Evolutionary conservation across 2,797 vertebrate species (phyloP), one percentile per base, ranked within the genome.

Genomic region (Enteromius paludinosus): DNA sequence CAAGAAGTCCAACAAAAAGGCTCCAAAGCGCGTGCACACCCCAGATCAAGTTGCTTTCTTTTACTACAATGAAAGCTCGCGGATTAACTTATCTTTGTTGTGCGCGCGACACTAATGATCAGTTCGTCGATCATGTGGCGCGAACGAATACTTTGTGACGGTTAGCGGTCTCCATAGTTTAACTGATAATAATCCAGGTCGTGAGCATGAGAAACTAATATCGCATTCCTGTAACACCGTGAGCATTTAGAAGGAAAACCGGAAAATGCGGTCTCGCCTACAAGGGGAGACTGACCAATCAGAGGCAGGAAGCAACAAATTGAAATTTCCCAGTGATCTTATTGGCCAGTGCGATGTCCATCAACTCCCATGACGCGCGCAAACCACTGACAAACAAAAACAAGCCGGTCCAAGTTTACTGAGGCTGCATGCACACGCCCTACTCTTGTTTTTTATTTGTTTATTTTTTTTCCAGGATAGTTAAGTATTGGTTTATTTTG

Each of bases 241-340:
- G 28, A 72, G 73, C 86, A 62, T 93, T 94, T 92, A 93, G 93
- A 94, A 91, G 85, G 11, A 80, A 88, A 92, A 91, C 92, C 93
- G 93, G 91, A 93, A 94, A 94, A 93, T 84, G 20, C 5, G 35
- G 23, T 90, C 91, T 92, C 93, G 91, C 85, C 83, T 65, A 38
- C 0, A 65, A 23, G 0, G 35, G 62, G 68, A 11, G 88, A 87
- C 23, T 88, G 88, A 56, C 94, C 93, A 94, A 94, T 94, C 78
- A 33, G 2, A 12, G 43, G 0, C 7, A 18, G 78, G 61, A 12
- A 59, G 23, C 8, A 0, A 23, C 6, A 92, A 92, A 90, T 92
- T 89, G 88, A 94, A 94, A 65, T 69, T 10, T 69, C 0, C 2
- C 8, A 12, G 3, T 17, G 3, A 49, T 87, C 38, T 88, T 83